phyloP scores from a whole-genome alignment of 2,113 vertebrate species.

The Limanda limanda region DNA sequence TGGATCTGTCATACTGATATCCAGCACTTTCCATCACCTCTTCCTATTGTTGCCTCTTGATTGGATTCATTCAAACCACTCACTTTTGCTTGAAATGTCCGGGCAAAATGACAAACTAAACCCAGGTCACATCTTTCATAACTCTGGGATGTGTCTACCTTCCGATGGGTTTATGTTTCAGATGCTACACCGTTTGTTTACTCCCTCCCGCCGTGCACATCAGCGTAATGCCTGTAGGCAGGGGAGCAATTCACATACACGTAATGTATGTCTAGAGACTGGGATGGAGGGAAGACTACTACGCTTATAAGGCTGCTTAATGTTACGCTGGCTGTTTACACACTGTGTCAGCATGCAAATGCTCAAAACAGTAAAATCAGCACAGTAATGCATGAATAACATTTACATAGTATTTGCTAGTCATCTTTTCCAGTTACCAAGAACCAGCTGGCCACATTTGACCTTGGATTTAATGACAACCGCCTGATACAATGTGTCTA shows the following conservation, averaged over 20 bases:
- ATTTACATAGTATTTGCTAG: constrained; percentile 33
- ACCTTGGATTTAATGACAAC: constrained; percentile 49
- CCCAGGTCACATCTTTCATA: constrained; percentile 45
- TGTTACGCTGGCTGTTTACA: constrained; percentile 18
- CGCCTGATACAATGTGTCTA: constrained; percentile 12
- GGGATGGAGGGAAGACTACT: constrained; percentile 22
- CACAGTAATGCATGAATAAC: constrained; percentile 24
- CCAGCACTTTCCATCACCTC: constrained; percentile 49
- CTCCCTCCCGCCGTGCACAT: constrained; percentile 45
- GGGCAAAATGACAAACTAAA: constrained; percentile 32
- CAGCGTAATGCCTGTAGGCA: constrained; percentile 54
- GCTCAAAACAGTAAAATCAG: constrained; percentile 26
- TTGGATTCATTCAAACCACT: constrained; percentile 41
- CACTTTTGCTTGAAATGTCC: constrained; percentile 59
- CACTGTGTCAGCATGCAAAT: constrained; percentile 18
- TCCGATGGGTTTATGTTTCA: constrained; percentile 44
- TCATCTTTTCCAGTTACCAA: constrained; percentile 15
- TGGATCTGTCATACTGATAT: constrained; percentile 34
- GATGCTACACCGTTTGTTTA: constrained; percentile 52
- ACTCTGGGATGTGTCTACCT: constrained; percentile 30
- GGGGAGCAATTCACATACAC: constrained; percentile 57
- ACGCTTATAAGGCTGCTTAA: constrained; percentile 25
- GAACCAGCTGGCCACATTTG: constrained; percentile 32
- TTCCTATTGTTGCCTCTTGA: constrained; percentile 32
- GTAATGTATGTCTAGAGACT: constrained; percentile 59